Conservation (phyloP, 1,140 invertebrate genomes). For the Homalodisca vitripennis region DNA sequence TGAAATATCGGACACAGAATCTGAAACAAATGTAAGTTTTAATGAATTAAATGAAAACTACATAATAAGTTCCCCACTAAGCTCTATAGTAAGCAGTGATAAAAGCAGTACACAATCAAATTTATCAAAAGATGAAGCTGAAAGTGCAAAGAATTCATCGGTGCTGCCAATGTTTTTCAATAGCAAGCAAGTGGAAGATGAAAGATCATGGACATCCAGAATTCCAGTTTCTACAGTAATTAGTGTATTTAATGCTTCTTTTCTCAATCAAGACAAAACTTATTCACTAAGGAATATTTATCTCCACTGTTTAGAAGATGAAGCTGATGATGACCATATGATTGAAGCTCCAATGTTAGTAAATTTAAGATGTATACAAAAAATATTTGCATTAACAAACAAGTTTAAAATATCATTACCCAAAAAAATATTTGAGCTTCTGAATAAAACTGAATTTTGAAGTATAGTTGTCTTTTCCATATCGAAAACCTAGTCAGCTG, state of each 20-base stretch:
- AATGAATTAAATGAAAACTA: not conserved
- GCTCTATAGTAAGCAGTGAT: no score
- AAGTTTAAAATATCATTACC: constrained; percentile 19
- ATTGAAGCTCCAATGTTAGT: not conserved
- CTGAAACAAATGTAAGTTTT: not conserved
- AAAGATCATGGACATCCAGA: constrained; percentile 3
- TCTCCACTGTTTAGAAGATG: not conserved
- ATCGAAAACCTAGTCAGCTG: no score
- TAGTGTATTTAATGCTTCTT: not conserved
- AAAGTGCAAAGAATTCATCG: not conserved
- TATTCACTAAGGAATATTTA: not conserved
- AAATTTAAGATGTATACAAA: not conserved
- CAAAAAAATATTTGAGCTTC: not conserved
- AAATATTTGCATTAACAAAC: constrained; percentile 10
- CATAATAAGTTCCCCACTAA: not conserved
- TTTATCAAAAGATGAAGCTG: not conserved
- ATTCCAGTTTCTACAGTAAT: not conserved
- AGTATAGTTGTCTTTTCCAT: no score
- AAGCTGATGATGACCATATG: not conserved
- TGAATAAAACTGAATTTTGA: no score
- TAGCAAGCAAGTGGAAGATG: not conserved
- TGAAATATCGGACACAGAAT: not conserved
- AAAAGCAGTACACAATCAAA: not conserved
- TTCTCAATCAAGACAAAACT: constrained; percentile 5
- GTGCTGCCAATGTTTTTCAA: not conserved